These are phyloP conservation scores for Arenaria interpres DNA, from an alignment of 2,113 vertebrate genomes.

Conservation along the genomic window DNA sequence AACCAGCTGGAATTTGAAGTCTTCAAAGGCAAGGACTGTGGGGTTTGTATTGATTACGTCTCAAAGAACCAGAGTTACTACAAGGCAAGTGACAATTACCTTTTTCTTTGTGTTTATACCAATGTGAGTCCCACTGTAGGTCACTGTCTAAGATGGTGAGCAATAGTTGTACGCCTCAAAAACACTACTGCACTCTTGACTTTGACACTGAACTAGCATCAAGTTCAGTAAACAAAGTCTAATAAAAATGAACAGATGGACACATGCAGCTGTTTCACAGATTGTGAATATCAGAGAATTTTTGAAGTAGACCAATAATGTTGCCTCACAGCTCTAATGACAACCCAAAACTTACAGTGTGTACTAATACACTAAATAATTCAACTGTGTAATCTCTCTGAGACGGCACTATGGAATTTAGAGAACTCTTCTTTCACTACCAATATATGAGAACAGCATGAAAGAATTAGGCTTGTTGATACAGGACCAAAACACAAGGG, in stretches of 20 bases:
- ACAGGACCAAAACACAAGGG: not conserved
- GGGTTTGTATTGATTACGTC: not conserved
- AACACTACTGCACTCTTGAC: not conserved
- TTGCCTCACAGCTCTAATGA: not conserved
- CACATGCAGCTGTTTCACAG: not conserved
- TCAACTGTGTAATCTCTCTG: not conserved
- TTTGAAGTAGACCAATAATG: not conserved
- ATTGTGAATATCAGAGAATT: not conserved
- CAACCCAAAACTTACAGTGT: not conserved
- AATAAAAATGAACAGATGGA: not conserved
- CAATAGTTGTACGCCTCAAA: not conserved
- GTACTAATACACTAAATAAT: not conserved
- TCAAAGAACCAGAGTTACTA: not conserved
- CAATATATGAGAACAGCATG: not conserved
- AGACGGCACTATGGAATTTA: not conserved
- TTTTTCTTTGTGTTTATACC: not conserved
- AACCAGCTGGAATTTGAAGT: constrained; percentile 16
- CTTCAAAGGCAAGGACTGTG: not conserved
- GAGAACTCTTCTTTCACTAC: not conserved
- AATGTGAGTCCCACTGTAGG: not conserved
- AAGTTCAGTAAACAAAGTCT: not conserved
- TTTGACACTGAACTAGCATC: not conserved
- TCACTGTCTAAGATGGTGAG: not conserved
- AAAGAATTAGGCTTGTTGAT: not conserved
- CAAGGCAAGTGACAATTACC: not conserved